These are phyloP conservation scores for Nomada hirtipes DNA, from an alignment of 2,888 invertebrate species.

Conservation along the genomic window DNA sequence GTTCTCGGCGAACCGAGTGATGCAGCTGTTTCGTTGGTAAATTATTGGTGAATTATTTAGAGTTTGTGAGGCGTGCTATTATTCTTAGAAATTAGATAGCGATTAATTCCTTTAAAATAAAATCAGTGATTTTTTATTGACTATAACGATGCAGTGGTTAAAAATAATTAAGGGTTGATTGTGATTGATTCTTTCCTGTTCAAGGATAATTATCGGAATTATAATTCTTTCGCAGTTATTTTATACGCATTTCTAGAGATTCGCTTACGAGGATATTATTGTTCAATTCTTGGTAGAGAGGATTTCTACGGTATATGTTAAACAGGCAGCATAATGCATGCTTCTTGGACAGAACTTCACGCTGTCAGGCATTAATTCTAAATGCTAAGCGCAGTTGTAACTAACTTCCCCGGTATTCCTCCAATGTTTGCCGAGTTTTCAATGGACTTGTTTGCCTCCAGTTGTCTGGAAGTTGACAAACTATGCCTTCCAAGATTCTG, in stretches of 20 bases:
- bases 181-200: too few relatives aligned
- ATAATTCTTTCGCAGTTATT: neutral
- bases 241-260: neutral
- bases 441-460: neutral
- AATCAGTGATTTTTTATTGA: too few relatives aligned
- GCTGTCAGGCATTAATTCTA: constrained; percentile 3
- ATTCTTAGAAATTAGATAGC: too few relatives aligned
- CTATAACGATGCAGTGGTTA: too few relatives aligned
- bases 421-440: constrained; percentile 14
- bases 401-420: constrained; percentile 16
- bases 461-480: constrained; percentile 1
- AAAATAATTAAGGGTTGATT: too few relatives aligned
- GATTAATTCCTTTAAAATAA: too few relatives aligned
- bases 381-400: constrained; percentile 9
- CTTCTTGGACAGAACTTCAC: constrained; percentile 12
- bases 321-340: neutral
- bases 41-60: too few relatives aligned
- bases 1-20: too few relatives aligned
- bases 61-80: too few relatives aligned
- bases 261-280: neutral
- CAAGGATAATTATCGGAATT: too few relatives aligned
- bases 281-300: neutral
- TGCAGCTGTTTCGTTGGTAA: too few relatives aligned
- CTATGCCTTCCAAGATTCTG: neutral
- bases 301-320: neutral